Evolutionary conservation across 2,113 vertebrate genomes (phyloP).

Genomic region (Atherinomorus stipes): DNA sequence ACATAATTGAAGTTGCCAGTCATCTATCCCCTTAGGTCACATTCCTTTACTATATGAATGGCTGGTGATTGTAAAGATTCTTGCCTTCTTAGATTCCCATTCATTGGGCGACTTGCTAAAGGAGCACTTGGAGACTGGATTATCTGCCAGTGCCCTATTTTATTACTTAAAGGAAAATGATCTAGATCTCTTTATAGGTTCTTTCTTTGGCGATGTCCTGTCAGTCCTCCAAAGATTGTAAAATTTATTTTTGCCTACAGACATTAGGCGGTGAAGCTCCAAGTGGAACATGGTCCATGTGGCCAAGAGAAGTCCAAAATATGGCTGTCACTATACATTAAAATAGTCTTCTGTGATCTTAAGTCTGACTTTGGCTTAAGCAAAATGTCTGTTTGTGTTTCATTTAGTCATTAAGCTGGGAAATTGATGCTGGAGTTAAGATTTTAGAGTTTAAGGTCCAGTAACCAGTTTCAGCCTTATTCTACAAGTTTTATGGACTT

Average conservation of each 20-base stretch:
- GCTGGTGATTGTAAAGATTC: not conserved
- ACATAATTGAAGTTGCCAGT: not conserved
- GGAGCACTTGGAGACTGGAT: too few relatives aligned
- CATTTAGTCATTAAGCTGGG: not conserved
- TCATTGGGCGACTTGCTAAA: not conserved
- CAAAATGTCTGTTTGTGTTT: not conserved
- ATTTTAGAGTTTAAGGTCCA: too few relatives aligned
- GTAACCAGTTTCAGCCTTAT: too few relatives aligned
- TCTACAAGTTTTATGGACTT: not conserved
- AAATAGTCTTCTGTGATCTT: not conserved
- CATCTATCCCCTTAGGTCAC: not conserved
- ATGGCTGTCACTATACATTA: not conserved
- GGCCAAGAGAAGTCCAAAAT: not conserved
- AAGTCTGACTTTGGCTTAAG: not conserved
- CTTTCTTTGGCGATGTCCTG: not conserved
- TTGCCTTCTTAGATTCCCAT: not conserved
- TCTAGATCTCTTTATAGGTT: not conserved
- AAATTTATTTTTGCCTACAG: not conserved
- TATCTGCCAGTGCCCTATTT: not conserved
- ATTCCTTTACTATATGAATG: not conserved
- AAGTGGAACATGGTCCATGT: not conserved
- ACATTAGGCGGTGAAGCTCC: not conserved
- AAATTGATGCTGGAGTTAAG: too few relatives aligned
- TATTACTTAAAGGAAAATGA: not conserved
- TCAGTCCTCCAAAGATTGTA: not conserved